These are phyloP conservation scores for Panurus biarmicus DNA, from an alignment of 2,113 vertebrate genomes.

Conservation along the genomic window DNA sequence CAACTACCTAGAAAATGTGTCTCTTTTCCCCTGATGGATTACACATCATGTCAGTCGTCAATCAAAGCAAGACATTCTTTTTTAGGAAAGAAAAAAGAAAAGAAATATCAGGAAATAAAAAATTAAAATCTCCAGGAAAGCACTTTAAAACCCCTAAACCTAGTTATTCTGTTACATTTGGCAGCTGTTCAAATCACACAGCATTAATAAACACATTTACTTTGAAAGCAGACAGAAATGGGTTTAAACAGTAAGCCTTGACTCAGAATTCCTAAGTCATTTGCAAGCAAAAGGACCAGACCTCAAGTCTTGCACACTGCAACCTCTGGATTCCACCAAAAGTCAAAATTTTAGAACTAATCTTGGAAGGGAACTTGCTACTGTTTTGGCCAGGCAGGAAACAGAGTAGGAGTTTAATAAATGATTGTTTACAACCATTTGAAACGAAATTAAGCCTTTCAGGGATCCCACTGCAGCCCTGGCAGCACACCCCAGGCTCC, in stretches of 20 bases:
- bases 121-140: background rate
- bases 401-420: background rate
- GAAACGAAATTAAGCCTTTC: constrained; percentile 24
- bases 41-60: background rate
- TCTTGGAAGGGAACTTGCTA: background rate
- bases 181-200: background rate
- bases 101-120: background rate
- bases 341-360: background rate
- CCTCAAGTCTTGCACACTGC: background rate
- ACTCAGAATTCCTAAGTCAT: background rate
- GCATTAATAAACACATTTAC: background rate
- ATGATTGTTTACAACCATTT: constrained; percentile 15
- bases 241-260: background rate
- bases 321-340: background rate
- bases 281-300: background rate
- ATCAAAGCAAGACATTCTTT: background rate
- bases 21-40: background rate
- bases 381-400: background rate
- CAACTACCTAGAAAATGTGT: background rate
- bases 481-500: background rate
- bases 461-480: constrained; percentile 21
- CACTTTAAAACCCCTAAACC: background rate
- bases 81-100: background rate
- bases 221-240: background rate
- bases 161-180: background rate